Conservation (phyloP, 2,113 vertebrate species). For the Tricholaema leucomelas region DNA sequence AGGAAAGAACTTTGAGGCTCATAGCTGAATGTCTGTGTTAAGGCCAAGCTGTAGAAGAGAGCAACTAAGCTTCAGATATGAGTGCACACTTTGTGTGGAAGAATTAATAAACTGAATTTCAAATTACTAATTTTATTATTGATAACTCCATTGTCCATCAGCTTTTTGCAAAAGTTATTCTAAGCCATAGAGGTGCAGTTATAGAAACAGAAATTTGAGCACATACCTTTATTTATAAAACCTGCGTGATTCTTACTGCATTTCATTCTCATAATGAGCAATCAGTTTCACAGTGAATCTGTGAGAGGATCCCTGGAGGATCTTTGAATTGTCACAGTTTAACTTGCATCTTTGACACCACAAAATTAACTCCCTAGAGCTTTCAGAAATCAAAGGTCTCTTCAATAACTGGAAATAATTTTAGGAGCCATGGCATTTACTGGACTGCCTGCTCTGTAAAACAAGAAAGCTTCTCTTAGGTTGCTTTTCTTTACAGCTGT, state of each 20-base stretch:
- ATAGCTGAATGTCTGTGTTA: not conserved
- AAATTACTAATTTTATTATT: not conserved
- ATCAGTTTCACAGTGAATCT: not conserved
- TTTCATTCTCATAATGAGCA: not conserved
- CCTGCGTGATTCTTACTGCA: not conserved
- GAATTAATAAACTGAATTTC: not conserved
- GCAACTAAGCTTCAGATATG: not conserved
- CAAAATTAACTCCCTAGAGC: not conserved
- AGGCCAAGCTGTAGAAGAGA: not conserved
- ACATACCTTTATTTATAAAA: not conserved
- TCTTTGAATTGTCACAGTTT: not conserved
- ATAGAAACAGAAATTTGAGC: not conserved
- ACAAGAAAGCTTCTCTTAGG: not conserved
- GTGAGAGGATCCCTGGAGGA: not conserved
- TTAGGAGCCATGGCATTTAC: not conserved
- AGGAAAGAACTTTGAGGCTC: not conserved
- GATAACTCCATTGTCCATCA: not conserved
- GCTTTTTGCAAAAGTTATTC: not conserved
- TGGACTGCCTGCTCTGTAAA: not conserved
- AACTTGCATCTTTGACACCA: not conserved
- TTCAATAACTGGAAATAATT: slow-evolving; percentile 11
- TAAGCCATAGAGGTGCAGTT: not conserved
- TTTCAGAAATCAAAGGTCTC: slow-evolving; percentile 22
- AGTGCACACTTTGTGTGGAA: not conserved
- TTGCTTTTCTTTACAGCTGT: not conserved